phyloP scores from a whole-genome alignment of 1,140 invertebrate species.

The Charaxes varanes region DNA sequence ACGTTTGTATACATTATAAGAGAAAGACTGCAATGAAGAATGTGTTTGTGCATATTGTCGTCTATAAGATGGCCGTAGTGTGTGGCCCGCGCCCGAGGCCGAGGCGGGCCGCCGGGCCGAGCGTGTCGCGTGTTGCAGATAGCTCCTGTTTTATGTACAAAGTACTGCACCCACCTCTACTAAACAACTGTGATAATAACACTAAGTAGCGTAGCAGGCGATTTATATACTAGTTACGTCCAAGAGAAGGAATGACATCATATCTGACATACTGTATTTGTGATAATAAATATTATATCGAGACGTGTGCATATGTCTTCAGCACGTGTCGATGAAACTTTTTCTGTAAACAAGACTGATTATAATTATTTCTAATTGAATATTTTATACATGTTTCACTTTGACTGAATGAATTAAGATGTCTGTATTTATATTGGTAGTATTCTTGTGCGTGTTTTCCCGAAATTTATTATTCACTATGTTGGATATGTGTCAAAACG shows the following conservation, averaged over 20 bases:
- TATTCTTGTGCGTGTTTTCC: conserved; percentile 61
- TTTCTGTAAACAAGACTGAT: conserved; percentile 75
- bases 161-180: conserved; percentile 75
- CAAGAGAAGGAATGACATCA: conserved; percentile 75
- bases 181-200: conserved; percentile 76
- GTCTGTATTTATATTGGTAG: conserved; percentile 70
- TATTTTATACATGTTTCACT: conserved; percentile 72
- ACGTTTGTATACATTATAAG: conserved; percentile 66
- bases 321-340: conserved; percentile 66
- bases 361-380: conserved; percentile 74
- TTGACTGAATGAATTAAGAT: conserved; percentile 71
- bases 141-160: conserved; percentile 71
- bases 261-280: conserved; percentile 76
- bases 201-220: conserved; percentile 75
- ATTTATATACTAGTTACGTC: conserved; percentile 75
- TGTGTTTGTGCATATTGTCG: conserved; percentile 58
- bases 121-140: conserved; percentile 56
- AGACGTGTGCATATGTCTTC: conserved; percentile 47
- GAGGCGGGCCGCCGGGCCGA: no score
- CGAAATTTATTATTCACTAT: conserved; percentile 68
- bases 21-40: conserved; percentile 62
- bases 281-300: conserved; percentile 66
- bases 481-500: conserved; percentile 71
- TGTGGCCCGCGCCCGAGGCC: conserved; percentile 33
- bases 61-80: conserved; percentile 56